Evolutionary conservation across 2,888 invertebrate species (phyloP).

Genomic region (Atrina japonica): DNA sequence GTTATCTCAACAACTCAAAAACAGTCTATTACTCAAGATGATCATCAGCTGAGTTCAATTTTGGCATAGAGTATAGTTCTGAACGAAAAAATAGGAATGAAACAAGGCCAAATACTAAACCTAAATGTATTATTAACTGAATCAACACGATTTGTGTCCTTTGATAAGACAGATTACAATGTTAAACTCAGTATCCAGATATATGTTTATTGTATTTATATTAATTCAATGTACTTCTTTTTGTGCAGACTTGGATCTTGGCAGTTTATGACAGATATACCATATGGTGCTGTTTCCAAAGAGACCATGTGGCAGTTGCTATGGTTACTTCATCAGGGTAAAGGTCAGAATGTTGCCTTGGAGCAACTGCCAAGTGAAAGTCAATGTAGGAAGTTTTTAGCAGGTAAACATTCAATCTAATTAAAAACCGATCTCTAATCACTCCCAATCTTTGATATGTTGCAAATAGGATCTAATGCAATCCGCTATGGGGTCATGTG

Average conservation of each 20-base stretch:
- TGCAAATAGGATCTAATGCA: no score
- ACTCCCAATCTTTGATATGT: no score
- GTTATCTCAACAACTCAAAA: no score
- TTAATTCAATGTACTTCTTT: background rate
- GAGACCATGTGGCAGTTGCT: slow-evolving; percentile 81
- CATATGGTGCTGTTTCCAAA: slow-evolving; percentile 80
- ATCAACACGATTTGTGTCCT: no score
- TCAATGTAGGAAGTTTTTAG: slow-evolving; percentile 67
- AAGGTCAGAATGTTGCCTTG: slow-evolving; percentile 62
- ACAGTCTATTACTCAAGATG: no score
- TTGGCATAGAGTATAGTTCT: no score
- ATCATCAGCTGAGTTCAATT: no score
- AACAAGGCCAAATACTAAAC: no score
- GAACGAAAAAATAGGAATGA: no score
- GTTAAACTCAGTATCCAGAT: background rate
- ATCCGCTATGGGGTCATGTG: no score
- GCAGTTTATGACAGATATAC: slow-evolving; percentile 90
- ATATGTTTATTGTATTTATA: background rate
- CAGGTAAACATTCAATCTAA: slow-evolving; percentile 59
- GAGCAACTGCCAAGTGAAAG: slow-evolving; percentile 63
- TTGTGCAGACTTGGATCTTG: slow-evolving; percentile 85
- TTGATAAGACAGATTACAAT: background rate
- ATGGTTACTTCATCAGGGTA: slow-evolving; percentile 77
- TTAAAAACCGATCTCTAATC: no score
- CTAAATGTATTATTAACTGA: no score